Percentiles rank a stretch among this genome's conserved stretches.
phyloP scores from a whole-genome alignment of 2,113 vertebrate genomes.

The Sinocyclocheilus anshuiensis region DNA sequence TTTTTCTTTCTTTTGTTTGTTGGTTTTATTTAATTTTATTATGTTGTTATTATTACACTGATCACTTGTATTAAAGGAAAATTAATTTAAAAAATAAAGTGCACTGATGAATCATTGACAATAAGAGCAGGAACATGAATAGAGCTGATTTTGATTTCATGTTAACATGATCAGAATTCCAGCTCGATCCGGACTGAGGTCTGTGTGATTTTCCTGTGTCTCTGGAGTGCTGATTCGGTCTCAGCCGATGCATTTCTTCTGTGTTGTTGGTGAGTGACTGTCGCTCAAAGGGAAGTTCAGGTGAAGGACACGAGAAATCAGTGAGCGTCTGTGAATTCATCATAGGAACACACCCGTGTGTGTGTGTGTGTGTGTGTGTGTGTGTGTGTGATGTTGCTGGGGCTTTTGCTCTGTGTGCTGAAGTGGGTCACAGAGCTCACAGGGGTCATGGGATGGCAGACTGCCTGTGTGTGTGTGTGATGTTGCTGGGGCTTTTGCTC shows the following conservation, averaged over 20 bases:
- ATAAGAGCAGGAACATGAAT: not conserved
- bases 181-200: not conserved
- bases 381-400: too few relatives aligned
- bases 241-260: slow-evolving; percentile 59
- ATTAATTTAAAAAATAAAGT: not conserved
- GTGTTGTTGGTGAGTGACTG: slow-evolving; percentile 62
- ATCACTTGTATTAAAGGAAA: not conserved
- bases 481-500: too few relatives aligned
- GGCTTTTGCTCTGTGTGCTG: too few relatives aligned
- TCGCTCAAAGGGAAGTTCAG: slow-evolving; percentile 69
- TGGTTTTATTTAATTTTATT: too few relatives aligned
- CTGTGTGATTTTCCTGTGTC: not conserved
- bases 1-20: not conserved
- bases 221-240: slow-evolving; percentile 27
- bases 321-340: slow-evolving; percentile 60
- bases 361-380: slow-evolving; percentile 20
- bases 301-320: slow-evolving; percentile 72
- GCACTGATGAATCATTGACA: not conserved
- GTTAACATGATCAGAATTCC: not conserved
- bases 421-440: too few relatives aligned
- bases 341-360: not conserved
- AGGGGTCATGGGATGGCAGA: too few relatives aligned
- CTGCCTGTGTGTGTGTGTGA: accelerated
- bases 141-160: not conserved
- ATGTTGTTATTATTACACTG: not conserved